Evolutionary conservation across 2,113 vertebrate genomes (phyloP), one percentile per base, ranked within the genome.

Genomic region (Nesogale talazaci): DNA sequence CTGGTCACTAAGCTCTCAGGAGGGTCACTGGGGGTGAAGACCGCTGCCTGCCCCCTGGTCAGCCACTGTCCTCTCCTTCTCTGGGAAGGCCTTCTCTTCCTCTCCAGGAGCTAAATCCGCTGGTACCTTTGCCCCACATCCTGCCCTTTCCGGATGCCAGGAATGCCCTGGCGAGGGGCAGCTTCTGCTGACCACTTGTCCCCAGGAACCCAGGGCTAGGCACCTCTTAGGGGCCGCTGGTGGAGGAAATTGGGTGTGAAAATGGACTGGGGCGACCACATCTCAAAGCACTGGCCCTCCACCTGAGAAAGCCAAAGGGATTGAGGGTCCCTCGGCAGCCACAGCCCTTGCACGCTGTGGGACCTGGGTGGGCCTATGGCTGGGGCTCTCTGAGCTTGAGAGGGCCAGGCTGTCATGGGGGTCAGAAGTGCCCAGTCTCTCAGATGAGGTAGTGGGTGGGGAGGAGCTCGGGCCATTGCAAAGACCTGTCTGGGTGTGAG

Each of bases 121-220:
- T 84, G 70, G 79, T 69, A 96, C 91, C 96, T 97, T 96, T 97
- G 94, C 87, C 95, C 95, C 75, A 97, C 94, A 95, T 97, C 94
- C 89, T 89, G 92, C 87, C 65, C 81, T 91, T 91, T 93, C 94
- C 3, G 19, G 81, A 94, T 96, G 89, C 91, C 94, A 96, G 94
- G 85, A 95, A 94, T 95, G 94, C 95, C 95, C 94, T 96, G 94
- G 84, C 94, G 61, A 89, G 93, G 83, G 84, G n/a, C 78, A 59
- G 72, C 88, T 80, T 72, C 63, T 94, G 84, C 87, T 89, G 91
- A 88, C 74, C 87, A 94, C 81, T 94, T 96, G 93, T 94, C 70
- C 77, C 63, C n/a, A n/a, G 78, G 84, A 92, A 56, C 40, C 88
- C 83, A 86, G 85, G 52, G 83, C n/a, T 2, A 63, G 83, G 82